Conservation (phyloP, 2,888 invertebrate genomes). For the Oegoconia quadripuncta region DNA sequence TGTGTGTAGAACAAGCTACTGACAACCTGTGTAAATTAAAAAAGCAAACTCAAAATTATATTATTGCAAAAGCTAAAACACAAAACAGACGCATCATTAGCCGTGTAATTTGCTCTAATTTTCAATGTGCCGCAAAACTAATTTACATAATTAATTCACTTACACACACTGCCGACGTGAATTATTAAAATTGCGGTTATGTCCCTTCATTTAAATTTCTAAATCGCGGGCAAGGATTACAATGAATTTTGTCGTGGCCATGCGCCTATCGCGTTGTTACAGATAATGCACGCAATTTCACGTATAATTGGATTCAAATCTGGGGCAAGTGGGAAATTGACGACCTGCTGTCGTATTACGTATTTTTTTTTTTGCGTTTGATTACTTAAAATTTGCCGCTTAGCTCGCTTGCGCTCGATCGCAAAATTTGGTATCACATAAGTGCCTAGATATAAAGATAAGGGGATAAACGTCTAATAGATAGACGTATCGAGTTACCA, state of each 20-base stretch:
- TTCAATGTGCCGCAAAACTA: slow-evolving; percentile 57
- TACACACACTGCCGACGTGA: slow-evolving; percentile 37
- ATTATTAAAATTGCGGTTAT: slow-evolving; percentile 57
- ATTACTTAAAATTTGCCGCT: too few species aligned
- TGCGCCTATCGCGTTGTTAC: slow-evolving; percentile 16
- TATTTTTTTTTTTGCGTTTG: too few species aligned
- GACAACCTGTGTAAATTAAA: too few species aligned
- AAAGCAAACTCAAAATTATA: neutral
- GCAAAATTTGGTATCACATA: too few species aligned
- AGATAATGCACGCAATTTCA: slow-evolving; percentile 10
- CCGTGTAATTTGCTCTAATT: slow-evolving; percentile 46
- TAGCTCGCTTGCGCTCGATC: too few species aligned
- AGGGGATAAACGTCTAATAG: too few species aligned
- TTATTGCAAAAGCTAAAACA: slow-evolving; percentile 17
- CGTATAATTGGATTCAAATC: too few species aligned
- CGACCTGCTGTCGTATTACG: too few species aligned
- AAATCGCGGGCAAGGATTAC: slow-evolving; percentile 46
- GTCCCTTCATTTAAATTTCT: slow-evolving; percentile 66
- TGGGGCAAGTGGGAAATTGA: too few species aligned
- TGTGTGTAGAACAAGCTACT: too few species aligned
- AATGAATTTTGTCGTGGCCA: slow-evolving; percentile 23
- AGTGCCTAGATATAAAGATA: too few species aligned
- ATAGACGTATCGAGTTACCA: too few species aligned
- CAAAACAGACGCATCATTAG: slow-evolving; percentile 33
- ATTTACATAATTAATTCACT: slow-evolving; percentile 66